These are phyloP conservation scores for Crepidodera aurea DNA, from an alignment of 2,888 invertebrate species.

Conservation along the genomic window DNA sequence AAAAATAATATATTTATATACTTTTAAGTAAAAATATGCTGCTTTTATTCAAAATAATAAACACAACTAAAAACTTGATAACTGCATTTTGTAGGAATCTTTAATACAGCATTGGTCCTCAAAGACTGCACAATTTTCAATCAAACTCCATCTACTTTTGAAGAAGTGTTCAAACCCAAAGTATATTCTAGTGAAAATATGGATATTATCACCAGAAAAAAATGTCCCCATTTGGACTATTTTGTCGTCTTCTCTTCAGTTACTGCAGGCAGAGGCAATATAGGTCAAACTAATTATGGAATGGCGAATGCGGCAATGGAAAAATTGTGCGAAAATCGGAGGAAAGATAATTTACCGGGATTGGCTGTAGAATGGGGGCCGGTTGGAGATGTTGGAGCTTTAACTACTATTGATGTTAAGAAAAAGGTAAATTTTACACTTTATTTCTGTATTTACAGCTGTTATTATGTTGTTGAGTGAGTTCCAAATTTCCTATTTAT, in stretches of 20 bases:
- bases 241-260: conserved; percentile 47
- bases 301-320: conserved; percentile 46
- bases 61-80: too few species aligned
- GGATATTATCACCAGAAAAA: conserved; percentile 63
- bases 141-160: conserved; percentile 63
- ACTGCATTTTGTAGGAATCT: conserved; percentile 38
- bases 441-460: too few species aligned
- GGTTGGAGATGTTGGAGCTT: conserved; percentile 40
- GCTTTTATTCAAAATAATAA: too few species aligned
- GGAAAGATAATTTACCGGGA: conserved; percentile 42
- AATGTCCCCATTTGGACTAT: conserved; percentile 56
- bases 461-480: too few species aligned
- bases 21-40: too few species aligned
- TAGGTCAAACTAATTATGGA: conserved; percentile 47
- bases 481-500: too few species aligned
- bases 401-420: background rate
- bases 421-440: too few species aligned
- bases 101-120: conserved; percentile 60
- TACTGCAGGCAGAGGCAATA: conserved; percentile 42
- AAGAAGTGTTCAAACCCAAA: conserved; percentile 66
- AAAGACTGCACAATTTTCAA: conserved; percentile 65
- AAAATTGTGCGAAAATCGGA: conserved; percentile 44
- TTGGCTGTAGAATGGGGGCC: conserved; percentile 48
- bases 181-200: conserved; percentile 66
- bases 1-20: too few species aligned